Base-by-base conservation (phyloP, 2,113 vertebrate species). In the Pleuronectes platessa region DNA sequence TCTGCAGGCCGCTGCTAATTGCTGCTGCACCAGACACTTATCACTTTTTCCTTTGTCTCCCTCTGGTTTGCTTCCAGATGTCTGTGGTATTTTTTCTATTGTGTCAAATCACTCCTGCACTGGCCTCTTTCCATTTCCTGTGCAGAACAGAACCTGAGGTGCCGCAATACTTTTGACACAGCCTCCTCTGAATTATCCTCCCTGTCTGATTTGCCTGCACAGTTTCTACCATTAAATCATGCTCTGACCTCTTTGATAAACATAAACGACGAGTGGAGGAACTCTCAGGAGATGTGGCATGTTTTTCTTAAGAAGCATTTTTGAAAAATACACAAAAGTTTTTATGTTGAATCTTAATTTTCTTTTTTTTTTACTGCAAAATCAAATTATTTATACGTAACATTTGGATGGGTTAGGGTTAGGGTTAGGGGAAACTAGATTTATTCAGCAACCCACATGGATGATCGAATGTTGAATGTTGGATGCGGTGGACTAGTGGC, bases 131-230 rank as follows among this genome's bases (percentile, higher is more conserved):
- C 56, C 27, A 17, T 27, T 53, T 23, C 40, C 53, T 62, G 70
- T 59, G 69, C 65, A 47, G 24, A n/a, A 63, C 61, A 68, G 20
- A 71, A 53, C 47, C 64, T 20, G 62, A 78, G 62, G 35, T 62
- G 55, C 37, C 67, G 78, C 58, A 74, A 45, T 79, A 14, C 67
- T 79, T 80, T 75, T 68, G 10, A 67, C 56, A 37, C 53, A 15
- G 47, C 42, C n/a, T 15, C 59, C 51, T 53, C 65, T 80, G 67
- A 78, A 71, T 85, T 60, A 78, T 12, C 20, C 74, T 78, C 79
- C 60, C 71, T 45, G 53, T 68, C 74, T 76, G 45, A 83, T 88
- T 83, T 86, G 42, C 55, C 53, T 42, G 49, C 56, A 23, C 40
- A 23, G 53, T 88, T 63, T 84, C 45, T 24, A 74, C 31, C 60